phyloP scores from a whole-genome alignment of 2,113 vertebrate species.

The Podarcis cretensis region DNA sequence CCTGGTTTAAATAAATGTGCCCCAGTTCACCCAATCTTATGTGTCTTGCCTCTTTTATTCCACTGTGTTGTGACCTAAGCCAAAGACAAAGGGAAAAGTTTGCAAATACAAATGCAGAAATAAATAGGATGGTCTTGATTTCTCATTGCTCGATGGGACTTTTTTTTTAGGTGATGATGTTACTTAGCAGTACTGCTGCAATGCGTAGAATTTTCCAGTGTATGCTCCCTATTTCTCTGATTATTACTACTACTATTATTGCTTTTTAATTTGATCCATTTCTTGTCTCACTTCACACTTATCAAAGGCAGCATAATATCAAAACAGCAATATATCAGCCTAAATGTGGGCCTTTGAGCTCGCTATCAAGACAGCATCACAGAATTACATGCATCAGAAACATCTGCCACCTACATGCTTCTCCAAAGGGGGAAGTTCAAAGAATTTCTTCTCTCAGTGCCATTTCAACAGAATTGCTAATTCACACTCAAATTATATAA shows the following conservation, averaged over 20 bases:
- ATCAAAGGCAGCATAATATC: conserved; percentile 1
- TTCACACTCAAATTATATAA: conserved; percentile 12
- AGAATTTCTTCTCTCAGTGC: neutral
- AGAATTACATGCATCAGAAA: neutral
- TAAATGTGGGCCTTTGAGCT: neutral
- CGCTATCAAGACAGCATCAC: neutral
- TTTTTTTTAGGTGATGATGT: neutral
- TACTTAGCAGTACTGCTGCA: neutral
- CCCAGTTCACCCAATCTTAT: no score
- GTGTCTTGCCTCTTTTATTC: neutral
- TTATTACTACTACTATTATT: neutral
- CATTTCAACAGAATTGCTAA: conserved; percentile 16
- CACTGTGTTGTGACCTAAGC: neutral
- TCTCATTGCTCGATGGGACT: no score
- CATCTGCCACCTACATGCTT: neutral
- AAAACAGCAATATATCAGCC: neutral
- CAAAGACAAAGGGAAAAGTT: neutral
- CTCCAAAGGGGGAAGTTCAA: conserved; percentile 8
- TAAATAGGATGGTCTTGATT: neutral
- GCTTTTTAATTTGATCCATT: neutral
- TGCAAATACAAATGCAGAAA: neutral
- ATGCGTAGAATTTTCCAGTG: conserved; percentile 4
- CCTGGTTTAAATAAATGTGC: no score
- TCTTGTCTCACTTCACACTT: conserved; percentile 29
- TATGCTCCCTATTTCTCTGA: neutral